Evolutionary conservation across 2,888 invertebrate species (phyloP), one percentile per base, ranked within the genome.

Genomic region (Dyspetes luteomarginatus): DNA sequence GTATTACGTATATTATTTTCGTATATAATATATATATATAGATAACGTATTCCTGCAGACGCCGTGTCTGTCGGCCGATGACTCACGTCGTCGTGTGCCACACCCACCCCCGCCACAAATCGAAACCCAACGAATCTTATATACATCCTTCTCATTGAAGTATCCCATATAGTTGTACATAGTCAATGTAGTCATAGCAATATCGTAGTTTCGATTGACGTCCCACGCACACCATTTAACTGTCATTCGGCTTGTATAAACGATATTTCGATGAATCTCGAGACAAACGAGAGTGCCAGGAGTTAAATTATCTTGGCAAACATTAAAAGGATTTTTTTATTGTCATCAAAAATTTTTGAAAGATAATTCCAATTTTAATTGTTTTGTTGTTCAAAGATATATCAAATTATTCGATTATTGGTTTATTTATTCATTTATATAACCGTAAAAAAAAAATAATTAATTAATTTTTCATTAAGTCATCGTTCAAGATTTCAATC

Each of bases 31-130:
- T 36, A 36, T 36, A 12, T 7, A 36, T 36, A 36, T 36, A 12
- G 12, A 45, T n/a, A 52, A 7, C 24, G 24, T 52, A 52, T 48
- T 69, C 17, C 48, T n/a, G 15, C 24, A 75, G 68, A 68, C 68
- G 26, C 28, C 52, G 28, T 4, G 43, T 15, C 68, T 43, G 82
- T 74, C 62, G 71, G 77, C 50, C 84, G 85, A 85, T 87, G 89
- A 88, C 86, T 88, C 88, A 87, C 85, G 85, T 78, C 75, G 81
- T 78, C 71, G 75, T 24, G 71, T 78, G 86, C 88, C 89, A 88
- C 88, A 87, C 88, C 88, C 87, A 86, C 83, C 84, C 85, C 85
- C 82, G 83, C 82, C 78, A 30, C 80, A 41, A 72, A 7, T 17
- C 52, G 52, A 58, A 12, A 36, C 41, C 69, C n/a, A 26, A 52